Evolutionary conservation across 2,113 vertebrate species (phyloP), one percentile per base, ranked within the genome.

Genomic region (Emydura subglobosa): DNA sequence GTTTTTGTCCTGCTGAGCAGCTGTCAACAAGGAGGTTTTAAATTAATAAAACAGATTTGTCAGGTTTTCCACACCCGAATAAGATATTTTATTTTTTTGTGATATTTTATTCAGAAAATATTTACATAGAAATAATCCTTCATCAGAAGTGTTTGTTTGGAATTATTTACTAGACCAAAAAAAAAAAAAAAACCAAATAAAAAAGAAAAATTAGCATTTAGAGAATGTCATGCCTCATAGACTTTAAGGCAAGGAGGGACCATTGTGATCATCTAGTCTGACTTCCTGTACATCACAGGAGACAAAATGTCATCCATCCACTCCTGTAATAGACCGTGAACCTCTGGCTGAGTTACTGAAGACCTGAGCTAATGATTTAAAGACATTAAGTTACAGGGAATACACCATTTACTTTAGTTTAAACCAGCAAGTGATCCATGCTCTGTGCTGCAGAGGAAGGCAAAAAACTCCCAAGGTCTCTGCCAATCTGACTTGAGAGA

Each of bases 91-190:
- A 82, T 57, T 89, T 96, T 88, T 83, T 82, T 21, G 6, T 50
- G 54, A 81, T 91, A 93, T 83, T 95, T 79, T 85, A 96, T 86
- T 89, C 93, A 91, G 89, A 97, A 96, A 97, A 93, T 94, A 97
- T 93, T 98, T 97, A 74, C 90, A 50, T 79, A 96, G 57, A 94
- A 88, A 87, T 90, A 97, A 97, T 95, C 83, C 27, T 94, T 91
- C 61, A 95, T 89, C 68, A 93, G 59, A 91, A 89, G 25, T 44
- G 14, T 95, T 76, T 80, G 59, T 88, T 91, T 91, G 44, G 49
- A 97, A 95, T 97, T 92, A 93, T 87, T 96, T 89, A 92, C 34
- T 86, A 84, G 44, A 82, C 68, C 94, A 87, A 93, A 16, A 4
- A 96, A 93, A 96, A 92, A 93, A 54, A 86, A 97, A 96, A 53